Evolutionary conservation across 37 sponge, comb jelly and placozoan genomes (phyloP).

Genomic region (Aplysina aerophoba): DNA sequence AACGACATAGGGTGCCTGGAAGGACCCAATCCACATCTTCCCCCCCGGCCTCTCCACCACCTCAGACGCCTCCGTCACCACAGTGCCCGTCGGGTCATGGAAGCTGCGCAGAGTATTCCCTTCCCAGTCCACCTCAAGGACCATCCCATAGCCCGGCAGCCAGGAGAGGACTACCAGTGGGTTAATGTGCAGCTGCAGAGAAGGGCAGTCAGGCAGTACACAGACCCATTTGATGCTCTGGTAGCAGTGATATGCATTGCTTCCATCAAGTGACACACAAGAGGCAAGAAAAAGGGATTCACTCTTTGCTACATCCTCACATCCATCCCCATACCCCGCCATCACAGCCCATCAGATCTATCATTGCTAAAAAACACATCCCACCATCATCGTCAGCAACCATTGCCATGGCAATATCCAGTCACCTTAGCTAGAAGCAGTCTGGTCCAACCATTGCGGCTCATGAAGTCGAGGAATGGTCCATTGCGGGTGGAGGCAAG

Average conservation of each 20-base stretch:
- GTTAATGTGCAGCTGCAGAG: not conserved
- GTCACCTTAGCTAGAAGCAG: not conserved
- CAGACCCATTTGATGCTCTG: too few species aligned
- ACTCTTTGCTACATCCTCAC: too few species aligned
- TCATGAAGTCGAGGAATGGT: conserved; percentile 2
- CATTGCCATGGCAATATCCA: too few species aligned
- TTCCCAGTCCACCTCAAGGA: conserved; percentile 4
- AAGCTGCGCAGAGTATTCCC: not conserved
- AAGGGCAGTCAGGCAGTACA: too few species aligned
- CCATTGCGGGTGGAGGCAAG: conserved; percentile 37
- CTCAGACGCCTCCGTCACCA: not conserved
- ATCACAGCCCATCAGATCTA: too few species aligned
- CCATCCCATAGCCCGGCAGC: not conserved
- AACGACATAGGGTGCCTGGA: not conserved
- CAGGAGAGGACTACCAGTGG: not conserved
- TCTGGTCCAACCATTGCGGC: not conserved
- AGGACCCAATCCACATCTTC: not conserved
- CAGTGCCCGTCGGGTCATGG: not conserved
- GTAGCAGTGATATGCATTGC: too few species aligned
- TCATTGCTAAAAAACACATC: too few species aligned
- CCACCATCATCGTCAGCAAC: too few species aligned
- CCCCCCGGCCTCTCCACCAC: not conserved
- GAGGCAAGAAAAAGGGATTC: too few species aligned
- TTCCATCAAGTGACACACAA: too few species aligned
- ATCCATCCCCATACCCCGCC: too few species aligned